phyloP scores from a whole-genome alignment of 2,113 vertebrate species.

The Pseudois nayaur region DNA sequence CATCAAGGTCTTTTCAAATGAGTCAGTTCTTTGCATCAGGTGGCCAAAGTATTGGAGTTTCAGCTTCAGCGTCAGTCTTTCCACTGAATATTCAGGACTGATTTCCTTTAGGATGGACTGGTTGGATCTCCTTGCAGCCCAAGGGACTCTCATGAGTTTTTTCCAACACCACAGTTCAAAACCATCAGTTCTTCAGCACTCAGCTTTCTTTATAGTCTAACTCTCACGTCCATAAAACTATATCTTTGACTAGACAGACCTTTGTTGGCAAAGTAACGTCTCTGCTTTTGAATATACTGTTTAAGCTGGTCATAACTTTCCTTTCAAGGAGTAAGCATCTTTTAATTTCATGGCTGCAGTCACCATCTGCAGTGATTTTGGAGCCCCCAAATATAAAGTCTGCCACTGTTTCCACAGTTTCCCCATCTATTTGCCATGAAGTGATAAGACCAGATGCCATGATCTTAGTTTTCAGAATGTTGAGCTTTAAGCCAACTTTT shows the following conservation, averaged over 20 bases:
- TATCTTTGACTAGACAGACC: not conserved
- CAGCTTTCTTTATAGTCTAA: not conserved
- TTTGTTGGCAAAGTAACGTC: not conserved
- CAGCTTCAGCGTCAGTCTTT: not conserved
- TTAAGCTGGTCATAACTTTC: not conserved
- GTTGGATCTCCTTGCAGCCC: not conserved
- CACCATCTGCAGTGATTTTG: not conserved
- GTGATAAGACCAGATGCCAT: rapidly evolving
- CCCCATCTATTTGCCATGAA: not conserved
- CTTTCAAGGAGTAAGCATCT: not conserved
- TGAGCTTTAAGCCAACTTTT: not conserved
- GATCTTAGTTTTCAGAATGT: not conserved
- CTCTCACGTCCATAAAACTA: not conserved
- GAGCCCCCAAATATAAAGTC: not conserved
- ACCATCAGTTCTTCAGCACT: not conserved
- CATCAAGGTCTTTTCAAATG: not conserved
- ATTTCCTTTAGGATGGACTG: not conserved
- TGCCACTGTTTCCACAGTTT: not conserved
- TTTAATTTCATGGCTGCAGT: not conserved
- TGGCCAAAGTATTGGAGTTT: not conserved
- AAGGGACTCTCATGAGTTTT: not conserved
- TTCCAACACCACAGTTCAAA: not conserved
- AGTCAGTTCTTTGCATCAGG: not conserved
- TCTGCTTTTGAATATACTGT: not conserved
- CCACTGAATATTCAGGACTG: not conserved